These are phyloP conservation scores for Porites cylindrica DNA, from an alignment of 92 coral and sea anemone species.

Conservation along the genomic window DNA sequence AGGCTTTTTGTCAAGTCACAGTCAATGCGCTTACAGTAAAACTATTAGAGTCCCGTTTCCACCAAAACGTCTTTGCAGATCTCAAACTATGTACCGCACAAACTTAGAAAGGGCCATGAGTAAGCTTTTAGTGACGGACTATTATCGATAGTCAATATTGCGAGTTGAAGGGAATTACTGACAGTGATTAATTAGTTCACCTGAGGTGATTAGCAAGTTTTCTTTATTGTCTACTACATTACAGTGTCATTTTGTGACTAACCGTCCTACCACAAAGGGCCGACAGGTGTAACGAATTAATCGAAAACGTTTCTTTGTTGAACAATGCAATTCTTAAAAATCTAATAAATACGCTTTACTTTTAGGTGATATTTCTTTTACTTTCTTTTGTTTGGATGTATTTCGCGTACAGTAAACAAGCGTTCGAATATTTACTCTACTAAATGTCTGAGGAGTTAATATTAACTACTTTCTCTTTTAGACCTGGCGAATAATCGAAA, in stretches of 20 bases:
- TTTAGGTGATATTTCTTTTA: conserved; percentile 19
- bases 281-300: conserved; percentile 29
- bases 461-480: no score
- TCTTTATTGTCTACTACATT: conserved; percentile 60
- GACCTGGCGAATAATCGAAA: no score
- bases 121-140: not conserved
- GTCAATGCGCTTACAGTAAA: not conserved
- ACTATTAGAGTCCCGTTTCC: not conserved
- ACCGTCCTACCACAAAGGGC: conserved; percentile 6
- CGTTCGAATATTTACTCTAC: no score
- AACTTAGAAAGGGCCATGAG: not conserved
- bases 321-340: conserved; percentile 31
- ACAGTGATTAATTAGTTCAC: conserved; percentile 66
- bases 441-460: no score
- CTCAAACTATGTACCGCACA: no score
- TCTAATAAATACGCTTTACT: conserved; percentile 5
- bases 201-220: conserved; percentile 55
- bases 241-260: conserved; percentile 50
- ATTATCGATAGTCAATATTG: not conserved
- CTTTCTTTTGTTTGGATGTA: conserved; percentile 17
- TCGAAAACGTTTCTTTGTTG: conserved; percentile 30
- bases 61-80: not conserved
- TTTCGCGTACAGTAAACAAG: not conserved
- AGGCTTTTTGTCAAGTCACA: not conserved
- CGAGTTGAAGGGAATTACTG: conserved; percentile 28